These are phyloP conservation scores for Congeria kusceri DNA, from an alignment of 2,888 invertebrate species.

Conservation along the genomic window DNA sequence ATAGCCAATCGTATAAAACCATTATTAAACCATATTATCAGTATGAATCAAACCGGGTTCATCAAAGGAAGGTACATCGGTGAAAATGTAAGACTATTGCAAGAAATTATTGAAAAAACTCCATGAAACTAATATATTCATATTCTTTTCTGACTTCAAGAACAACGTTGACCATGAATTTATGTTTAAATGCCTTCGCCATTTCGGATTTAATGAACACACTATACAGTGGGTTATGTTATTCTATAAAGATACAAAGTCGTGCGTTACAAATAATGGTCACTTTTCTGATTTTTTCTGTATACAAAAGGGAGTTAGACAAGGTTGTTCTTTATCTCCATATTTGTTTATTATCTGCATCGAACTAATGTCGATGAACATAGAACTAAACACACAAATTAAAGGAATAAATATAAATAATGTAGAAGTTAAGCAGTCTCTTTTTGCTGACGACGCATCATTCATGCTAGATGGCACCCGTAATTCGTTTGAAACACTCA, in stretches of 20 bases:
- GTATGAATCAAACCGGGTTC: not conserved
- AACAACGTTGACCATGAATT: not conserved
- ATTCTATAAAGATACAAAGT: not conserved
- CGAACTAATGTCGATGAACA: not conserved
- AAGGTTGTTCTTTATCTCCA: not conserved
- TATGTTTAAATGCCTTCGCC: not conserved
- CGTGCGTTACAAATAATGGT: not conserved
- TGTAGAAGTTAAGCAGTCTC: too few species aligned
- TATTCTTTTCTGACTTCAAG: not conserved
- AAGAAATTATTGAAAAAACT: not conserved
- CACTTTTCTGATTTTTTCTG: not conserved
- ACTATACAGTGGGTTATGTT: not conserved
- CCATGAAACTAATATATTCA: not conserved
- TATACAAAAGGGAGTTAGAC: not conserved
- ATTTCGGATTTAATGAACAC: too few species aligned
- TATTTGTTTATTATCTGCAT: not conserved
- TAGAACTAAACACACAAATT: not conserved
- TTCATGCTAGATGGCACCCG: too few species aligned
- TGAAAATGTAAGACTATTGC: not conserved
- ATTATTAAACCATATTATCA: not conserved
- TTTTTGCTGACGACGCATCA: too few species aligned
- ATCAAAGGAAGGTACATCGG: not conserved
- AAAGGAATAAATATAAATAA: not conserved
- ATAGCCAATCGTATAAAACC: not conserved
- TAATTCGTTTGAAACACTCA: not conserved